Evolutionary conservation across 2,888 invertebrate genomes (phyloP).

Genomic region (Caenorhabditis drosophilae): DNA sequence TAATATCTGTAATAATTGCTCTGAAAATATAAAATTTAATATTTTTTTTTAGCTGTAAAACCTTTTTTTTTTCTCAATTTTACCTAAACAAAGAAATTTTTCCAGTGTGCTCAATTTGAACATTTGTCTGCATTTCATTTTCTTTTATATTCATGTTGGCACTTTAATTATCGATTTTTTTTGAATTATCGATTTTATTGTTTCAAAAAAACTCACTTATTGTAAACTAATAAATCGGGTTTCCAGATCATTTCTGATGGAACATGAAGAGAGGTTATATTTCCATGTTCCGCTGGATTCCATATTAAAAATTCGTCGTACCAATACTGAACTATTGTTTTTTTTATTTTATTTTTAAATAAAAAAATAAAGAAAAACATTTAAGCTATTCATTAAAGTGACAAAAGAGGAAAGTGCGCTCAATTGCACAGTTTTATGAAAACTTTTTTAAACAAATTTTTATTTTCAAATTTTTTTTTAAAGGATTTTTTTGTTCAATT

Average conservation of each 20-base stretch:
- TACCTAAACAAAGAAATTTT: conserved; percentile 59
- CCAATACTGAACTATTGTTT: conserved; percentile 61
- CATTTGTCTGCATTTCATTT: conserved; percentile 67
- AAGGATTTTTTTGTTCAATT: too few relatives aligned
- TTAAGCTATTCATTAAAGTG: too few relatives aligned
- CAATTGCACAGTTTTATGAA: too few relatives aligned
- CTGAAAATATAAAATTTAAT: conserved; percentile 27
- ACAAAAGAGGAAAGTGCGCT: too few relatives aligned
- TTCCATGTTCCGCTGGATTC: conserved; percentile 52
- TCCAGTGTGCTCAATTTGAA: conserved; percentile 61
- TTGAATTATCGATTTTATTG: neutral
- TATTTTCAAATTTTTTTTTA: too few relatives aligned
- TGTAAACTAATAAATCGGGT: conserved; percentile 66
- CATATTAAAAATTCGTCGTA: conserved; percentile 55
- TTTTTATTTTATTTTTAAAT: conserved; percentile 13
- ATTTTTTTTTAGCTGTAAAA: neutral
- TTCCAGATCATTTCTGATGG: conserved; percentile 59
- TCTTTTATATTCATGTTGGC: conserved; percentile 68
- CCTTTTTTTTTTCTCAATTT: neutral
- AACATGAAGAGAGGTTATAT: conserved; percentile 49
- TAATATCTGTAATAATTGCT: conserved; percentile 67
- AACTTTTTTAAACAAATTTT: too few relatives aligned
- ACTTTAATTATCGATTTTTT: conserved; percentile 37
- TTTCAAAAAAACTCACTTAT: conserved; percentile 52
- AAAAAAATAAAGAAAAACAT: neutral